Evolutionary conservation across 2,797 vertebrate species (phyloP).

Genomic region (Chloroceryle inda): DNA sequence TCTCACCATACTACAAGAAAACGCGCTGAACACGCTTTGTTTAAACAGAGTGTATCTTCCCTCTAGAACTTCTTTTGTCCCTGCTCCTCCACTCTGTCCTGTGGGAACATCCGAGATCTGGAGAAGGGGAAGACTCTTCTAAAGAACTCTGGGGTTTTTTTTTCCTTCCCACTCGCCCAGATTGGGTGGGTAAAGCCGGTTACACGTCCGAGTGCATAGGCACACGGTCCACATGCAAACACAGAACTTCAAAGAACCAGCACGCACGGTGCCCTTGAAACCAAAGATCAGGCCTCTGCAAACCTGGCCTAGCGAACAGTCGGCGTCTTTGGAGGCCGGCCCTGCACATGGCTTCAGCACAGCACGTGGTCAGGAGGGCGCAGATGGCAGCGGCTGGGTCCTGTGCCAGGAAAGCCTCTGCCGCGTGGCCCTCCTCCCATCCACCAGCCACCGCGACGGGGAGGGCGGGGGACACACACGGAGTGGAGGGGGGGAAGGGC

Average conservation of each 20-base stretch:
- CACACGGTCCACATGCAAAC: background rate
- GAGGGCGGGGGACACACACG: background rate
- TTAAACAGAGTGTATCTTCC: background rate
- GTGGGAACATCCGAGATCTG: background rate
- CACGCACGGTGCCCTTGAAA: constrained; percentile 41
- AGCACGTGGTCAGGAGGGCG: constrained; percentile 73
- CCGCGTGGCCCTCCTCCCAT: constrained; percentile 54
- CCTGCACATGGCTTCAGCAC: constrained; percentile 51
- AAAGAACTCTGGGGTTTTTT: background rate
- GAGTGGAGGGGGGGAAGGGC: background rate
- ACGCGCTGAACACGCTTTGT: background rate
- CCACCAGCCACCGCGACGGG: background rate
- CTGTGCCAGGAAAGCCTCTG: constrained; percentile 55
- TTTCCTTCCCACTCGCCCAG: background rate
- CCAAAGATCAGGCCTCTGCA: constrained; percentile 45
- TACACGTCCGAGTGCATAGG: background rate
- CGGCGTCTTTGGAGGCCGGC: constrained; percentile 32
- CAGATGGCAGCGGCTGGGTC: constrained; percentile 49
- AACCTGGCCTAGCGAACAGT: constrained; percentile 18
- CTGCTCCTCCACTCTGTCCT: background rate
- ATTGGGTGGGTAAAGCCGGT: background rate
- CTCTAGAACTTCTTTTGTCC: background rate
- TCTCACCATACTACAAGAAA: background rate
- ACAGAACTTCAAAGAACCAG: background rate
- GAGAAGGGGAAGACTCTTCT: background rate